A percentile compares a stretch with the other conserved stretches of the same genome.
phyloP scores from a whole-genome alignment of 2,113 vertebrate species.

The Irena cyanogastra region DNA sequence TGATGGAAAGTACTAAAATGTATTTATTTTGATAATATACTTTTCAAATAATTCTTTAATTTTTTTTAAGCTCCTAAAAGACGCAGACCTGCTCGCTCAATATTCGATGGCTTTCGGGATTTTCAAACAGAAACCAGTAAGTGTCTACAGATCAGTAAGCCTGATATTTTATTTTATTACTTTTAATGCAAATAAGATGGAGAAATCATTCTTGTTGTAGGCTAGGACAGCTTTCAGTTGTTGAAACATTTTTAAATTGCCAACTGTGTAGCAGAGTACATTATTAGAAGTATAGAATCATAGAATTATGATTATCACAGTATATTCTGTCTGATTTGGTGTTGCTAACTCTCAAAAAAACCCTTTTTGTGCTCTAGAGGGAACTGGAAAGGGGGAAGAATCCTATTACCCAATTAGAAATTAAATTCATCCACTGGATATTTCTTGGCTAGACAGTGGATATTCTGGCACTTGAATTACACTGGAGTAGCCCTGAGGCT shows the following conservation, averaged over 20 bases:
- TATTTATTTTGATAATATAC: neutral
- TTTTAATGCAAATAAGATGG: neutral
- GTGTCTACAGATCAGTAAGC: slow-evolving; percentile 62
- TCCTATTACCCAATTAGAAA: neutral
- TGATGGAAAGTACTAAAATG: neutral
- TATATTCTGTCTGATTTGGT: neutral
- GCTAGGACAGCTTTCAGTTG: neutral
- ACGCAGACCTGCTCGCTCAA: slow-evolving; percentile 92
- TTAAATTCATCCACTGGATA: neutral
- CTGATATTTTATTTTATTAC: neutral
- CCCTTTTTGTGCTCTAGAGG: neutral
- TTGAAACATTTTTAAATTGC: neutral
- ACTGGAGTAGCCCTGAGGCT: neutral
- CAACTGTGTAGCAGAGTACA: neutral
- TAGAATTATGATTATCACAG: neutral
- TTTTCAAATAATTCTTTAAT: neutral
- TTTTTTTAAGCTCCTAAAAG: slow-evolving; percentile 87
- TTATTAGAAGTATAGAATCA: neutral
- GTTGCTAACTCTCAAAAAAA: neutral
- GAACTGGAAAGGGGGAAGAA: neutral
- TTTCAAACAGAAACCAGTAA: slow-evolving; percentile 98
- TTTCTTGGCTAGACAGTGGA: neutral
- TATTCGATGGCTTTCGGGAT: slow-evolving; percentile 98
- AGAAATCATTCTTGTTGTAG: neutral
- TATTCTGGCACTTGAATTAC: neutral